Evolutionary conservation across 1,140 invertebrate species (phyloP).

Genomic region (Habropoda laboriosa): DNA sequence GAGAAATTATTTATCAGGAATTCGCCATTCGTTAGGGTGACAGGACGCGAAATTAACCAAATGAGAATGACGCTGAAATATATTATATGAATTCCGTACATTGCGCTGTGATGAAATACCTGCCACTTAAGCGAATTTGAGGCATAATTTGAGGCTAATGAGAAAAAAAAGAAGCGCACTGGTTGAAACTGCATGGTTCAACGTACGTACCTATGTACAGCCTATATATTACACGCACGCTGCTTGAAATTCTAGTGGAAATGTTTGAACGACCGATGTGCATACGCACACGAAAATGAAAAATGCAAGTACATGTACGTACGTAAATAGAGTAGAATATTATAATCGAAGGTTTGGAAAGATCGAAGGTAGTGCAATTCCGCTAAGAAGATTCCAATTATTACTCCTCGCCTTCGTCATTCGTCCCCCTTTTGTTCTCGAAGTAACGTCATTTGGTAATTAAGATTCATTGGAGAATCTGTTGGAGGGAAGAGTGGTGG

Average conservation of each 20-base stretch:
- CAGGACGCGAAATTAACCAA: not conserved
- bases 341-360: not conserved
- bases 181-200: not conserved
- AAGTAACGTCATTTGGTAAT: constrained; percentile 12
- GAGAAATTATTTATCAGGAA: constrained; percentile 18
- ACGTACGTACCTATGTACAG: not conserved
- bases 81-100: not conserved
- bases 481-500: not conserved
- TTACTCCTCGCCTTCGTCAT: not conserved
- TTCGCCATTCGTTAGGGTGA: not conserved
- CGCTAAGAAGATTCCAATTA: not conserved
- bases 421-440: not conserved
- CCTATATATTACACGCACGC: not conserved
- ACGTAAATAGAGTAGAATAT: not conserved
- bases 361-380: not conserved
- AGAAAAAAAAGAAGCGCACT: not conserved
- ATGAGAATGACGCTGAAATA: not conserved
- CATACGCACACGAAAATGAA: too few species aligned
- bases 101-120: not conserved
- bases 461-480: not conserved
- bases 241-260: not conserved
- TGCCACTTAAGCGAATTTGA: not conserved
- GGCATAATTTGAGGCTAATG: not conserved
- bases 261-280: too few species aligned
- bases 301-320: too few species aligned